phyloP scores from a whole-genome alignment of 2,888 invertebrate genomes.

The Noctua fimbriata region DNA sequence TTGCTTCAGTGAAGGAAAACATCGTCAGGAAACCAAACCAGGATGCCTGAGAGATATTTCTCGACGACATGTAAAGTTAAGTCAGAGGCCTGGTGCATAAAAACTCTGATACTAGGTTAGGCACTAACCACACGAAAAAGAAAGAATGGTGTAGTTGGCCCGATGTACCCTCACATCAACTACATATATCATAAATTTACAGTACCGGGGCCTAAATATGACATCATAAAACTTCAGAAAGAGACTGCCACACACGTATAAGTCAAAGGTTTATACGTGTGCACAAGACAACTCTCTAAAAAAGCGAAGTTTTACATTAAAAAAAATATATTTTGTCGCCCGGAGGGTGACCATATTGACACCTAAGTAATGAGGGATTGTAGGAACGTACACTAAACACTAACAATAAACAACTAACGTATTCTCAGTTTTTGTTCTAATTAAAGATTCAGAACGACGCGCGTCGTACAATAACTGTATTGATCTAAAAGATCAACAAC shows the following conservation, averaged over 20 bases:
- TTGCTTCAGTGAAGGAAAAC: no score
- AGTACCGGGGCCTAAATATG: no score
- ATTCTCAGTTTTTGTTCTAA: not conserved
- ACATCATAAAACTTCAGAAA: not conserved
- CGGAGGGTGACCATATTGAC: not conserved
- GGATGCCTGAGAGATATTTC: no score
- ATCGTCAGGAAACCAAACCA: no score
- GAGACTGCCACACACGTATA: not conserved
- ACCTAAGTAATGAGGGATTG: not conserved
- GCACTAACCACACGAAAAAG: no score
- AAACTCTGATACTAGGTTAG: no score
- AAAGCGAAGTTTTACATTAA: not conserved
- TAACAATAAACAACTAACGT: not conserved
- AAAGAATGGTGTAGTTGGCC: no score
- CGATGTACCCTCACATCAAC: no score
- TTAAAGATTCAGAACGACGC: not conserved
- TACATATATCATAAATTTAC: no score
- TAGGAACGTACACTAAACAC: not conserved
- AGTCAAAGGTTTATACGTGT: not conserved
- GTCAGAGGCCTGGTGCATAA: no score
- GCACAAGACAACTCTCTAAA: not conserved
- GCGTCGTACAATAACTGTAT: not conserved
- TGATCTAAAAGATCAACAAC: not conserved
- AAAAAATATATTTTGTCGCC: not conserved
- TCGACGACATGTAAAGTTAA: no score